Evolutionary conservation across 2,888 invertebrate species (phyloP).

Genomic region (Macrosiphum euphorbiae): DNA sequence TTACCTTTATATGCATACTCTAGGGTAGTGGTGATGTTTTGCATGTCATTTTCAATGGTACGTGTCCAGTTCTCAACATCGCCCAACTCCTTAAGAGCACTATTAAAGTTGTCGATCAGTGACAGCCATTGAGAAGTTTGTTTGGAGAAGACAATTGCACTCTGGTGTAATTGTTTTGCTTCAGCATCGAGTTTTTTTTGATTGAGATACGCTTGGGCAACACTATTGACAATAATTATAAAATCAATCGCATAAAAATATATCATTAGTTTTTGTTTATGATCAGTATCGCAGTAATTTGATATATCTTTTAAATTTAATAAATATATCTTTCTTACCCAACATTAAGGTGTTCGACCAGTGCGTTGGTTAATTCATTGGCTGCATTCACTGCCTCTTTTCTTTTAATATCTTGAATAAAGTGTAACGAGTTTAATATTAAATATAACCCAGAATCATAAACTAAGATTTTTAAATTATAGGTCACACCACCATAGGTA

Average conservation of each 20-base stretch:
- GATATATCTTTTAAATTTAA: background rate
- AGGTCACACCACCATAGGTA: background rate
- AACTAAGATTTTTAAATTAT: background rate
- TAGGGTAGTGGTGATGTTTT: conserved; percentile 89
- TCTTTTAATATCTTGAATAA: conserved; percentile 83
- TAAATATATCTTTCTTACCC: conserved; percentile 74
- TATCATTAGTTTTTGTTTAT: background rate
- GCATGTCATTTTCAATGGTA: conserved; percentile 96
- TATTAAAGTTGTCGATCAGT: conserved; percentile 88
- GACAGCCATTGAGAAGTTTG: conserved; percentile 98
- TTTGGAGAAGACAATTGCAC: conserved; percentile 94
- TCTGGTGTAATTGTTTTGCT: conserved; percentile 94
- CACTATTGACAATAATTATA: conserved; percentile 74
- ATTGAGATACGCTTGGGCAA: conserved; percentile 97
- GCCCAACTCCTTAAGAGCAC: conserved; percentile 94
- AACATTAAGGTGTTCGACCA: conserved; percentile 97
- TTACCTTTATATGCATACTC: conserved; percentile 90
- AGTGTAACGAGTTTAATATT: background rate
- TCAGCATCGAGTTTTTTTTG: conserved; percentile 98
- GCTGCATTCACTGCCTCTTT: conserved; percentile 95
- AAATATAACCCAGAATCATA: background rate
- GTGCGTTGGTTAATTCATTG: conserved; percentile 90
- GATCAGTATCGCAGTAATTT: background rate
- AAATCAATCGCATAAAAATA: background rate
- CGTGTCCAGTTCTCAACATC: conserved; percentile 99